A percentile compares a stretch with the other conserved stretches of the same genome.
Conservation (phyloP, 2,113 vertebrate species). For the Ondatra zibethicus region DNA sequence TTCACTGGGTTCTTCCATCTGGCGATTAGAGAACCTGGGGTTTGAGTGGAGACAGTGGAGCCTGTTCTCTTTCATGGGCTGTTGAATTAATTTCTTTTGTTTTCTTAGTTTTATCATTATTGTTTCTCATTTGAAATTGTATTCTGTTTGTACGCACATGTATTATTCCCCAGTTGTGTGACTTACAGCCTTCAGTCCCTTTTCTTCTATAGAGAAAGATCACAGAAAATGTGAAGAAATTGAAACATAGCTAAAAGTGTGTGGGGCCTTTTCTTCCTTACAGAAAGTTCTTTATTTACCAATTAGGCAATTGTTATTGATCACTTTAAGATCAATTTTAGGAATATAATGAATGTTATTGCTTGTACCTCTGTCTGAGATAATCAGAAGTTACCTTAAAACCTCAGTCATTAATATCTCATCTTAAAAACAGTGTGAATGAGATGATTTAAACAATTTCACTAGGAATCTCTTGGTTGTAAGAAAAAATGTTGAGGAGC, state of each 20-base stretch:
- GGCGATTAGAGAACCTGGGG: background rate
- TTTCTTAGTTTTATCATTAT: slow-evolving; percentile 34
- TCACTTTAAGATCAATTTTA: slow-evolving; percentile 56
- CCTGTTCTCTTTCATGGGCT: background rate
- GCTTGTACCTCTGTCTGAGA: background rate
- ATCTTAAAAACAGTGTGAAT: slow-evolving; percentile 9
- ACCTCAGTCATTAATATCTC: background rate
- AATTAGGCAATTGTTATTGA: slow-evolving; percentile 29
- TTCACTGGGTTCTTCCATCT: background rate
- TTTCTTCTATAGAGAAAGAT: slow-evolving; percentile 58
- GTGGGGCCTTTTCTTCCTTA: slow-evolving; percentile 20
- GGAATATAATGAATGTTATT: slow-evolving; percentile 13
- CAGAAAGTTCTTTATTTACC: slow-evolving; percentile 41
- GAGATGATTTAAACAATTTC: slow-evolving; percentile 19
- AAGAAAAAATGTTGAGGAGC: background rate
- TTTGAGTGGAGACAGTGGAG: background rate
- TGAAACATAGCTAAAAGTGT: slow-evolving; percentile 45
- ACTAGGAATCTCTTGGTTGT: background rate
- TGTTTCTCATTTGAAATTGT: slow-evolving; percentile 56
- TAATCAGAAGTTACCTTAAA: slow-evolving; percentile 32
- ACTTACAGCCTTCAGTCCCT: background rate
- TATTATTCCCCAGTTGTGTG: background rate
- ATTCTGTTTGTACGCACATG: slow-evolving; percentile 32
- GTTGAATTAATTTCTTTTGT: slow-evolving; percentile 35
- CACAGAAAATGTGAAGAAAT: slow-evolving; percentile 40